Base-by-base conservation (phyloP, 2,888 invertebrate genomes). In the Xanthostigma xanthostigma region DNA sequence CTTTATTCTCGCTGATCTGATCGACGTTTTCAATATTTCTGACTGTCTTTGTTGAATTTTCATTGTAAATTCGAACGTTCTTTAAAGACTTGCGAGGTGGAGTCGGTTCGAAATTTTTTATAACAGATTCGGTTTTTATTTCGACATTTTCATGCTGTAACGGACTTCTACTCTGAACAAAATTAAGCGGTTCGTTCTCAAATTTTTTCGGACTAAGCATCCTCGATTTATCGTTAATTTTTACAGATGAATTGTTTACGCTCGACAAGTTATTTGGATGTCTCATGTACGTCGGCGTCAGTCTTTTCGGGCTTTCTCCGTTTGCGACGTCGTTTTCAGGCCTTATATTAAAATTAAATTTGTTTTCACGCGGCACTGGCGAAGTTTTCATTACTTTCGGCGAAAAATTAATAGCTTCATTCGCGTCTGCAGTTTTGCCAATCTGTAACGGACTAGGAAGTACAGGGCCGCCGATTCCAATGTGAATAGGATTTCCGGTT, bases 361-460 rank as follows among this genome's bases (percentile, higher is more conserved):
- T 27, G 6, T 39, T 39, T 45, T 36, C 36, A 11, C 11, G 36
- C 17, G 45, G 36, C 10, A 45, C 37, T 11, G 46, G 46, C 12
- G 40, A 46, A 34, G 46, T 46, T 12, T 40, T 27, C 13, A 46
- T 46, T n/a, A 46, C 40, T 46, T 46, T 46, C 40, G 46, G 46
- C 4, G 42, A 42, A 33, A 27, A 33, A 33, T 42, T 27, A 9
- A 17, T 40, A 40, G 46, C 6, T 27, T 27, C 27, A 6, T 27
- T 27, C 6, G 27, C 27, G 27, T 27, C 27, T 27, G 6, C 27
- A 6, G 27, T 3, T 27, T 27, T 27, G 27, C 27, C 27, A 27
- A 27, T 27, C 62, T 64, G 56, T 60, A 62, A 9, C 52, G 45
- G 6, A 53, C 44, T 8, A 54, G 57, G n/a, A 57, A 46, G 11